Percentiles rank a stretch among this genome's conserved stretches.
These are phyloP conservation scores for Cacatua alba DNA, from an alignment of 2,113 vertebrate genomes.

Conservation along the genomic window DNA sequence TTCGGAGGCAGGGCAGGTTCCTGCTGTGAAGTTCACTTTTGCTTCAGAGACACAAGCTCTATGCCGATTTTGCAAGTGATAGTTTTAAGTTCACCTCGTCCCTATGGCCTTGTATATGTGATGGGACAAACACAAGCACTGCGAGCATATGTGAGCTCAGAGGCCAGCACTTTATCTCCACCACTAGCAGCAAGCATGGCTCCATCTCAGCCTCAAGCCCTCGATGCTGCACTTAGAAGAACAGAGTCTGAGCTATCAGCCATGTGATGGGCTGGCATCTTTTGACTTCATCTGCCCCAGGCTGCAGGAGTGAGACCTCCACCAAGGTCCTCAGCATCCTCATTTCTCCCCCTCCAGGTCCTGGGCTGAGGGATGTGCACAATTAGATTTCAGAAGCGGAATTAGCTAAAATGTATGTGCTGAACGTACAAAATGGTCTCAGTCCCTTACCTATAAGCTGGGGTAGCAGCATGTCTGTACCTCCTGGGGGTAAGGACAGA, in stretches of 20 bases:
- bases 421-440: not conserved
- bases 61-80: not conserved
- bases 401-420: not conserved
- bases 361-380: not conserved
- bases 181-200: fast-evolving
- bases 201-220: not conserved
- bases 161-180: not conserved
- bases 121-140: not conserved
- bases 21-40: not conserved
- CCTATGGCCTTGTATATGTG: not conserved
- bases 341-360: not conserved
- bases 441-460: fast-evolving
- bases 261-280: not conserved
- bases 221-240: not conserved
- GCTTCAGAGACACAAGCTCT: not conserved
- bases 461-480: not conserved
- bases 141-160: not conserved
- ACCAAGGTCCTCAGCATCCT: not conserved
- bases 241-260: not conserved
- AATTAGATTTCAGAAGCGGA: not conserved
- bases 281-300: not conserved
- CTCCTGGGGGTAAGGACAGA: not conserved
- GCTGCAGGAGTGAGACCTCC: not conserved
- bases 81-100: not conserved
- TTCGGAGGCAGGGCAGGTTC: not conserved